Evolutionary conservation across 1,140 invertebrate genomes (phyloP).

Genomic region (Drosophila littoralis): DNA sequence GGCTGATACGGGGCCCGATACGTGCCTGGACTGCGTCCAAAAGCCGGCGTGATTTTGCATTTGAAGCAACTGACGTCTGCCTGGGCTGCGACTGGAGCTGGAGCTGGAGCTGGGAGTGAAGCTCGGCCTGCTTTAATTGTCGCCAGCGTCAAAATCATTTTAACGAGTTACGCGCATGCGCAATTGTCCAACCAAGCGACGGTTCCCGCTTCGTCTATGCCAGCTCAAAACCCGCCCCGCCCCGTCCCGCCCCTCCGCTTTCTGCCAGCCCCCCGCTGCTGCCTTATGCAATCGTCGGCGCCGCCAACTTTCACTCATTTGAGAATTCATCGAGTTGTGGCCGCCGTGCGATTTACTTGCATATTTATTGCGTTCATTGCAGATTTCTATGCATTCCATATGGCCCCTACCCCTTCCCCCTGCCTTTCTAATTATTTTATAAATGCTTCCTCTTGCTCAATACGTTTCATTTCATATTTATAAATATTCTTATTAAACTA

Average conservation of each 20-base stretch:
- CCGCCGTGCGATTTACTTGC: conserved; percentile 41
- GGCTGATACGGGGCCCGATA: conserved; percentile 5
- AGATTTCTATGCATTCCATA: conserved; percentile 16
- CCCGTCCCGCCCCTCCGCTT: neutral
- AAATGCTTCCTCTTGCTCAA: too few species aligned
- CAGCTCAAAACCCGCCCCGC: neutral
- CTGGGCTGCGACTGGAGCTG: neutral
- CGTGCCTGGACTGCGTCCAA: conserved; percentile 69
- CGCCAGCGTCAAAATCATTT: conserved; percentile 56
- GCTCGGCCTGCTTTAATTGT: conserved; percentile 62
- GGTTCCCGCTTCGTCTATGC: conserved; percentile 10
- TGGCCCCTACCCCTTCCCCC: neutral
- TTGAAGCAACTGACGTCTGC: conserved; percentile 17
- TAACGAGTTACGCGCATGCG: conserved; percentile 80
- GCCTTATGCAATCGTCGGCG: conserved; percentile 57
- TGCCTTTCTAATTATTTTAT: neutral
- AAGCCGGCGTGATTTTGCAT: conserved; percentile 38
- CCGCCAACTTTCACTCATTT: conserved; percentile 73
- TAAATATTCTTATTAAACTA: too few species aligned
- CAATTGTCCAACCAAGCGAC: conserved; percentile 76
- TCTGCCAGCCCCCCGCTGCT: neutral
- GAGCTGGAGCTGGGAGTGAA: conserved; percentile 2
- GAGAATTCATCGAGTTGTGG: conserved; percentile 70
- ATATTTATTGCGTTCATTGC: conserved; percentile 41
- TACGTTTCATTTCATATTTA: too few species aligned